phyloP scores from a whole-genome alignment of 2,113 vertebrate genomes.

The Alethe diademata region DNA sequence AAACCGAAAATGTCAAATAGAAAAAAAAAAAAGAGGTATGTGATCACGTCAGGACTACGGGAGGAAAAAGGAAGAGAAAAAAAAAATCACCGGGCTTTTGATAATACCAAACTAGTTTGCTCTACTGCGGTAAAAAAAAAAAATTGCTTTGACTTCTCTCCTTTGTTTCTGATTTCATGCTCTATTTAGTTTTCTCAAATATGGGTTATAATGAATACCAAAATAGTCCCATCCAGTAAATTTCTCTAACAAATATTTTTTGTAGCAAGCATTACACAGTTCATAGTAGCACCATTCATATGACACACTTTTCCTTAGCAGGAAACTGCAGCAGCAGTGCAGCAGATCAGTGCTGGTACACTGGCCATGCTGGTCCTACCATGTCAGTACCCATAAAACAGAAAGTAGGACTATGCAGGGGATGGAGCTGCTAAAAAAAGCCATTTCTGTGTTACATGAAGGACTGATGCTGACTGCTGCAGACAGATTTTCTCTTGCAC shows the following conservation, averaged over 20 bases:
- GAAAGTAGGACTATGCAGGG: not conserved
- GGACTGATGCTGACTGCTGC: not conserved
- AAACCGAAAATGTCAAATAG: not conserved
- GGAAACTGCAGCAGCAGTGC: not conserved
- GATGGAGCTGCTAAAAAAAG: not conserved
- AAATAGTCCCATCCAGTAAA: not conserved
- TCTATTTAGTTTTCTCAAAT: not conserved
- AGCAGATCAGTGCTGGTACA: not conserved
- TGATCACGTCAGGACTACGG: not conserved
- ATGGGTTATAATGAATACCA: not conserved
- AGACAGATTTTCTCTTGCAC: not conserved
- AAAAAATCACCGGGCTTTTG: not conserved
- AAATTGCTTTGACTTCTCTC: not conserved
- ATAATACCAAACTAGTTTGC: not conserved
- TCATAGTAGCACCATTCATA: not conserved
- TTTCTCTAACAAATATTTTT: not conserved
- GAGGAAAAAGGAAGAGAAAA: too few species aligned
- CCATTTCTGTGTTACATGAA: not conserved
- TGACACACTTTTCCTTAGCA: not conserved
- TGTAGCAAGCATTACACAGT: not conserved
- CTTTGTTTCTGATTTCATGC: not conserved
- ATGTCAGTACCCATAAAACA: not conserved
- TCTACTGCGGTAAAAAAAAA: not conserved
- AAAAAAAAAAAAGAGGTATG: not conserved
- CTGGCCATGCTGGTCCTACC: not conserved